Evolutionary conservation across 2,113 vertebrate species (phyloP).

Genomic region (Lycaon pictus): DNA sequence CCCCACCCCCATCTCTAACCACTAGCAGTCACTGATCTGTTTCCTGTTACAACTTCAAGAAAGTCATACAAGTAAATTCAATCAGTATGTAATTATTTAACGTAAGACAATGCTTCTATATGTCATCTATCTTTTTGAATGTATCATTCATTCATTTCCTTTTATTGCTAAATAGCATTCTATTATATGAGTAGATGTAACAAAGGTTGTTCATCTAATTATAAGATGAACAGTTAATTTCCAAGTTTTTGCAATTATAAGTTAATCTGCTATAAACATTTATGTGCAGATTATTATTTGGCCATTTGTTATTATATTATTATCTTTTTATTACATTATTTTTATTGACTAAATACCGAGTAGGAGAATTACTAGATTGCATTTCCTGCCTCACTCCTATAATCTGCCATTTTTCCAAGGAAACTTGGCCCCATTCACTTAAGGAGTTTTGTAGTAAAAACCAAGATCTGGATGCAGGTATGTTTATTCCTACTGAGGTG

Average conservation of each 20-base stretch:
- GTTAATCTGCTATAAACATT: background rate
- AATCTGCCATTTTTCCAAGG: background rate
- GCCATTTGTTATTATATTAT: background rate
- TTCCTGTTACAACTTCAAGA: background rate
- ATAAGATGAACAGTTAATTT: background rate
- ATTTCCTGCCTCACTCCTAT: background rate
- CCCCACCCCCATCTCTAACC: background rate
- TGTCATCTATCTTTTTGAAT: background rate
- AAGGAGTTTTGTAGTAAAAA: background rate
- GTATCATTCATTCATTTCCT: background rate
- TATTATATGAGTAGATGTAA: background rate
- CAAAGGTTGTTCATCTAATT: background rate
- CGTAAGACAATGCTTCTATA: background rate
- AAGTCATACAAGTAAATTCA: background rate
- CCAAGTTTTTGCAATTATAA: background rate
- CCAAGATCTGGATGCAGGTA: background rate
- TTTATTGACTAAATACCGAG: background rate
- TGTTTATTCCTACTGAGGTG: background rate
- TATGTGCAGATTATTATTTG: background rate
- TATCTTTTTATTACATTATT: background rate
- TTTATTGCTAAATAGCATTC: background rate
- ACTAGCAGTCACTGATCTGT: background rate
- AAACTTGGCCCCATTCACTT: background rate
- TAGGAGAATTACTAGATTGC: background rate
- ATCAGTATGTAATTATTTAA: background rate